phyloP scores from a whole-genome alignment of 2,797 vertebrate species.

The Channallabes apus region DNA sequence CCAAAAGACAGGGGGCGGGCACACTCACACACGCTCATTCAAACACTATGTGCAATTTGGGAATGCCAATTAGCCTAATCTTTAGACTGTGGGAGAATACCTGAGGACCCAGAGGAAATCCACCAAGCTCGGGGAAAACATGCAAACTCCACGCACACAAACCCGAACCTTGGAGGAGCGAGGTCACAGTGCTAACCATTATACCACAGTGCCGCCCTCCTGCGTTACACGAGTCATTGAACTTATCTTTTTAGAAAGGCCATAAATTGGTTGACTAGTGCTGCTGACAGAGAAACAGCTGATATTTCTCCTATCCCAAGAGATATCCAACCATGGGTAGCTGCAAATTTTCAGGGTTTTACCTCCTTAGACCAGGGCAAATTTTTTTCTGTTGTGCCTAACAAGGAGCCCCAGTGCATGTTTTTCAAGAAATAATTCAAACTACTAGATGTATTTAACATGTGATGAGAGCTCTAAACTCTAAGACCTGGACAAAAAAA shows the following conservation, averaged over 20 bases:
- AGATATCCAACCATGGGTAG: background rate
- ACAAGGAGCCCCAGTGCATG: background rate
- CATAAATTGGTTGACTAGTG: background rate
- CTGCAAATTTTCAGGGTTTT: background rate
- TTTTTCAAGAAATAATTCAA: background rate
- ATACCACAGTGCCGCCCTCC: no score
- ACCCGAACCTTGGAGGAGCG: no score
- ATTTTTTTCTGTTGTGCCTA: background rate
- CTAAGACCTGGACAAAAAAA: background rate
- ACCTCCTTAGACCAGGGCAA: background rate
- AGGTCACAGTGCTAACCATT: no score
- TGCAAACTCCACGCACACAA: no score
- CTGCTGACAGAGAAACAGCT: background rate
- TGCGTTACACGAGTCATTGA: background rate
- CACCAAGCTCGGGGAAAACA: no score
- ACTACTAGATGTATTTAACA: no score
- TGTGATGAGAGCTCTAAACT: background rate
- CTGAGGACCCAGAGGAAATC: no score
- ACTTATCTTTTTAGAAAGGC: background rate
- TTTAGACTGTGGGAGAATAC: no score
- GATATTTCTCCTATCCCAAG: background rate
- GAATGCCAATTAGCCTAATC: no score
- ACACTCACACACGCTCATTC: no score
- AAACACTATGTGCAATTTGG: no score
- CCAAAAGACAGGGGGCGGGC: no score